These are phyloP conservation scores for Anableps anableps DNA, from an alignment of 2,797 vertebrate genomes.

Conservation along the genomic window DNA sequence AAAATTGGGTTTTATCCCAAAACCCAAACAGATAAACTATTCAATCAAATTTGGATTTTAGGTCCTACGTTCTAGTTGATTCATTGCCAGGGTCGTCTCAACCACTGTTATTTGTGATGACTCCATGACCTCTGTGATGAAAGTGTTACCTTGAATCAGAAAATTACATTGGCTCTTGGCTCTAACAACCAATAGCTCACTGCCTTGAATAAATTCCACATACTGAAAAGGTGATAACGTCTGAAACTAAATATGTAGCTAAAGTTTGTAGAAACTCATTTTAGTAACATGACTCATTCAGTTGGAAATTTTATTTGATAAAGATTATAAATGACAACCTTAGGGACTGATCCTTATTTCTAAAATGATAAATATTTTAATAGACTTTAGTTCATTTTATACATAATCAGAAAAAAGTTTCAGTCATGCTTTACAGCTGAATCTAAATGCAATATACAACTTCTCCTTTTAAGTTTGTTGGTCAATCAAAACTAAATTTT, in stretches of 20 bases:
- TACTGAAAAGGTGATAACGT: neutral
- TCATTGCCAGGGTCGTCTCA: neutral
- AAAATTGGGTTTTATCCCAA: neutral
- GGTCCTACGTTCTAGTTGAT: no score
- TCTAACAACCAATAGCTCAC: neutral
- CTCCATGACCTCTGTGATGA: neutral
- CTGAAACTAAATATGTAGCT: neutral
- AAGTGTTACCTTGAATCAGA: neutral
- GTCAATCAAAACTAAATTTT: conserved; percentile 17
- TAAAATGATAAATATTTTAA: neutral
- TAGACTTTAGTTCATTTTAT: neutral
- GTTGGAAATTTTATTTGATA: neutral
- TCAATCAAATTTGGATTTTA: neutral
- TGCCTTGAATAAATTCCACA: neutral
- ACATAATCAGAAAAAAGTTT: neutral
- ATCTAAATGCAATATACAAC: neutral
- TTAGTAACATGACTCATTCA: neutral
- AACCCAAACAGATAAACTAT: neutral
- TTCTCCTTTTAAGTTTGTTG: neutral
- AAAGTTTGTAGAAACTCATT: neutral
- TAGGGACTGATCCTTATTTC: neutral
- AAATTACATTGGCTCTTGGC: neutral
- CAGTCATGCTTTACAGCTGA: neutral
- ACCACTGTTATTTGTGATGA: neutral
- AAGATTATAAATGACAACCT: neutral